Percentiles rank a stretch among this genome's conserved stretches.
Evolutionary conservation across 1,140 invertebrate species (phyloP).

Genomic region (Adoxophyes honmai): DNA sequence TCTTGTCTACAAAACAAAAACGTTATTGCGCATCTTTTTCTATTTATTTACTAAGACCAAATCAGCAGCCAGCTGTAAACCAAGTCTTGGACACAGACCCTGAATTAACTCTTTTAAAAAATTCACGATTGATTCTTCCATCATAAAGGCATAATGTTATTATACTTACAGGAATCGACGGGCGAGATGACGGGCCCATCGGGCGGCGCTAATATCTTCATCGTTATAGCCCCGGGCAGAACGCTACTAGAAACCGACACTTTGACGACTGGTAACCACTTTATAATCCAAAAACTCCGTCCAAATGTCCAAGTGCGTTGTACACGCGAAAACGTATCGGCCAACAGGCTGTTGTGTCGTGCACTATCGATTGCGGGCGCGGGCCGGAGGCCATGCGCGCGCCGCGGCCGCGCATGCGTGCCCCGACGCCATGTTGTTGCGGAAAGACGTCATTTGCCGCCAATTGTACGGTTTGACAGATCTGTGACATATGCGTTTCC

Average conservation of each 20-base stretch:
- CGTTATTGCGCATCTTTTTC: conserved; percentile 14
- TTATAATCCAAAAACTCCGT: conserved; percentile 35
- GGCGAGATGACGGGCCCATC: conserved; percentile 57
- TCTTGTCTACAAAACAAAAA: conserved; percentile 1
- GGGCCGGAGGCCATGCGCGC: conserved; percentile 15
- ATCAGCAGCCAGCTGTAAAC: too few species aligned
- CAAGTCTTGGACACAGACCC: too few species aligned
- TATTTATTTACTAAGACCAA: neutral
- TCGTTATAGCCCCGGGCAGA: conserved; percentile 57
- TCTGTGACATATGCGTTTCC: conserved; percentile 39
- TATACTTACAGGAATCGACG: conserved; percentile 55
- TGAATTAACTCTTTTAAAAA: too few species aligned
- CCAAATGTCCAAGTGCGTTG: conserved; percentile 28
- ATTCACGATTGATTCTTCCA: too few species aligned
- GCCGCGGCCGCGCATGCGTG: conserved; percentile 44
- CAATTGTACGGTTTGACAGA: conserved; percentile 32
- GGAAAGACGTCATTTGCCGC: conserved; percentile 55
- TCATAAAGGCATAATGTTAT: conserved; percentile 15
- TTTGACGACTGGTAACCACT: conserved; percentile 45
- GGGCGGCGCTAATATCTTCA: conserved; percentile 58
- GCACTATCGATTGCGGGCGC: conserved; percentile 59
- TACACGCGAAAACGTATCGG: conserved; percentile 31
- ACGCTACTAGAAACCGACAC: conserved; percentile 68
- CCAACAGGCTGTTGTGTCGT: conserved; percentile 64
- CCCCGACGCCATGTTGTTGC: conserved; percentile 28